Conservation (phyloP, 2,113 vertebrate genomes). For the Parotia lawesii region DNA sequence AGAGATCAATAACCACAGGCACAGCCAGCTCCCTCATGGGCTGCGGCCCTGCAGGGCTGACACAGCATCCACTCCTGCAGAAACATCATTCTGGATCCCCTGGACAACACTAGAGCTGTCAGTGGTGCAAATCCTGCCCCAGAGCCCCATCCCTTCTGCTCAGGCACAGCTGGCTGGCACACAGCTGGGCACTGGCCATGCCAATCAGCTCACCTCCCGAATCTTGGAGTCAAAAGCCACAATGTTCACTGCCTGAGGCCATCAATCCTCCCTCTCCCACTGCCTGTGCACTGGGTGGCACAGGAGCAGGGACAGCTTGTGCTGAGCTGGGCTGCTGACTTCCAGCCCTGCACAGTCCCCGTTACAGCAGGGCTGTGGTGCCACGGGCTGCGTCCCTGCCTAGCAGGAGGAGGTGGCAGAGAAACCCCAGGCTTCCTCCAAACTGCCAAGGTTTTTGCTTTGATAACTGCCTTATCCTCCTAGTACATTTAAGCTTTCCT, state of each 20-base stretch:
- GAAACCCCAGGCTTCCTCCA: neutral
- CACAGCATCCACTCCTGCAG: neutral
- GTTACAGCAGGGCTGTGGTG: rapidly evolving
- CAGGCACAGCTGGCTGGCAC: neutral
- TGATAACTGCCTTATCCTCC: neutral
- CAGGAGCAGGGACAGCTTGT: neutral
- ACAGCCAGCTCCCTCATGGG: neutral
- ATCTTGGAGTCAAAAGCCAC: neutral
- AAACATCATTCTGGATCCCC: rapidly evolving
- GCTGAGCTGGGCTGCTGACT: neutral
- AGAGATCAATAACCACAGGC: neutral
- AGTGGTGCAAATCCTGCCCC: neutral
- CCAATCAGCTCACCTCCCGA: rapidly evolving
- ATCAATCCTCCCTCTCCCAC: neutral
- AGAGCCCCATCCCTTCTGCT: neutral
- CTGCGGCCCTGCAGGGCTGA: neutral
- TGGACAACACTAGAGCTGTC: neutral
- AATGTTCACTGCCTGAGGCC: neutral
- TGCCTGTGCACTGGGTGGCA: rapidly evolving
- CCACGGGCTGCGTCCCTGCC: neutral
- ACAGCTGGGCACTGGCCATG: neutral
- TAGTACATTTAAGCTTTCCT: neutral
- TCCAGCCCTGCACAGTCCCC: rapidly evolving
- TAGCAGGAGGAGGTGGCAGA: neutral
- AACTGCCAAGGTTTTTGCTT: neutral